phyloP scores from a whole-genome alignment of 2,888 invertebrate species.

The Coelopa pilipes region DNA sequence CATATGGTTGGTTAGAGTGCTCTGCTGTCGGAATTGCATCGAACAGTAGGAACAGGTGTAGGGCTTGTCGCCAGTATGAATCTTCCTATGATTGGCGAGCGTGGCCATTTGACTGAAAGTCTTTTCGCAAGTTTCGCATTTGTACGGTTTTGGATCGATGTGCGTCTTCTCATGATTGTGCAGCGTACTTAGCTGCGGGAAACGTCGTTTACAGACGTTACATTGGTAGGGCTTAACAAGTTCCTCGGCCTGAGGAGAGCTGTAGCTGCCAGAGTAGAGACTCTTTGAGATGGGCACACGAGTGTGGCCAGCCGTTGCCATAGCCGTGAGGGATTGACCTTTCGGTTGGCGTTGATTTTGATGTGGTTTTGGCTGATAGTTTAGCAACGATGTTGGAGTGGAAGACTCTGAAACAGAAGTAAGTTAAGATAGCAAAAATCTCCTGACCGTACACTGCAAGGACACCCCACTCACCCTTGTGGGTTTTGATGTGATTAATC shows the following conservation, averaged over 20 bases:
- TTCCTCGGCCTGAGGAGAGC: conserved; percentile 62
- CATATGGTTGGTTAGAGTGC: conserved; percentile 62
- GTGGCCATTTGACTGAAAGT: conserved; percentile 62
- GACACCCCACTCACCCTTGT: conserved; percentile 57
- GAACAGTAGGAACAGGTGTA: conserved; percentile 63
- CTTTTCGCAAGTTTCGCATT: conserved; percentile 62
- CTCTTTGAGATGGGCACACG: conserved; percentile 62
- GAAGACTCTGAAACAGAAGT: conserved; percentile 51
- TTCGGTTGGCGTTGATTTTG: conserved; percentile 39
- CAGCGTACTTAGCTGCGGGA: conserved; percentile 61
- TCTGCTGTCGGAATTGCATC: conserved; percentile 64
- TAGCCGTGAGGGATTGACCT: conserved; percentile 43
- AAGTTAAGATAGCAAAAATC: not conserved
- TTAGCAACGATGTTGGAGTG: conserved; percentile 58
- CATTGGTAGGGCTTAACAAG: conserved; percentile 62
- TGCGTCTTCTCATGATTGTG: conserved; percentile 63
- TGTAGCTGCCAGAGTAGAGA: conserved; percentile 61
- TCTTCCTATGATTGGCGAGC: conserved; percentile 62
- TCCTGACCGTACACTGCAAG: not conserved
- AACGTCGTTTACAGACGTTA: conserved; percentile 60
- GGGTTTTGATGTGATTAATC: conserved; percentile 62
- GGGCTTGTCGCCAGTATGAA: conserved; percentile 61
- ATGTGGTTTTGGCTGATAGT: conserved; percentile 56
- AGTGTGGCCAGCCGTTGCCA: conserved; percentile 53
- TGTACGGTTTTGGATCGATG: conserved; percentile 63